Base-by-base conservation (phyloP, 2,113 vertebrate genomes). In the Polypterus senegalus region DNA sequence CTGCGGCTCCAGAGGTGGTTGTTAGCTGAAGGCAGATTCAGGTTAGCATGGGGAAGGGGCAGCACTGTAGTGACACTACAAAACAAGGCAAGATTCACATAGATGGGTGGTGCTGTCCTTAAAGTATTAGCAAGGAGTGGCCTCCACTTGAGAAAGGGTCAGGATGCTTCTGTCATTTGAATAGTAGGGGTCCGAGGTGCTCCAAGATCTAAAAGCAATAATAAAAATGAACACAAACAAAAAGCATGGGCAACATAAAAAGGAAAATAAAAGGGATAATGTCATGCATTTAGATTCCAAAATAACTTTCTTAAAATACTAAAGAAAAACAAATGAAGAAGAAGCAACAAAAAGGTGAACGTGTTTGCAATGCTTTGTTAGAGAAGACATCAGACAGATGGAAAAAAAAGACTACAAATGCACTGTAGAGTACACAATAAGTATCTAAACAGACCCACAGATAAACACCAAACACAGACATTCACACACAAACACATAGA, bases 161-260 rank as follows among this genome's bases (percentile, higher is more conserved):
- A 97, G 66, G 89, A 97, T 83, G 86, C 89, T 97, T 73, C 89
- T 89, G 86, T 98, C 92, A 76, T 85, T 95, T 83, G 90, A 85
- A 89, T 75, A 91, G 87, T 87, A 88, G 75, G 88, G 91, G 69
- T 97, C 94, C 59, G 81, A 77, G 75, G 92, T 81, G 75, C 84
- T 92, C 94, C 94, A 97, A 58, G 88, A 95, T 91, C 94, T 97
- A 90, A 64, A 87, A 92, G 88, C 63, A 90, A 87, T 74, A 89
- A 89, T 73, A 83, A 90, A 81, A 94, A 56, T n/a, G 54, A 10
- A 57, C 59, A 51, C 9, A 54, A 58, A 5, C 44, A 64, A 85
- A 55, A 83, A 79, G 68, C 80, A 82, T 83, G 79, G 85, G 56
- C 47, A 57, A 57, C 43, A 43, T 63, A 47, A 57, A n/a, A 57